Evolutionary conservation across 2,888 invertebrate genomes (phyloP), one percentile per base, ranked within the genome.

Genomic region (Sarcophaga variegata): DNA sequence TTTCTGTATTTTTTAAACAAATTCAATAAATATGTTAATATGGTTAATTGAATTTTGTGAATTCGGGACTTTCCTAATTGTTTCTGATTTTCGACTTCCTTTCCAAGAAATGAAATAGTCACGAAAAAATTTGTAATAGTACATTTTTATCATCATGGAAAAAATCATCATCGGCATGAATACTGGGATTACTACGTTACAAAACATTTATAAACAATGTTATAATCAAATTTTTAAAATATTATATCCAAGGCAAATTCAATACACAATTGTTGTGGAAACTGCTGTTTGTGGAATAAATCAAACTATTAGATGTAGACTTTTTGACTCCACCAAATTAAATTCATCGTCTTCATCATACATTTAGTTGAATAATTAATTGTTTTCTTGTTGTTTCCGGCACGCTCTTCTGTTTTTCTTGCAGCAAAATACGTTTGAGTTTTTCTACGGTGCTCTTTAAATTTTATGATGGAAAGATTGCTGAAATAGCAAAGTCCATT

Each of bases 401-500:
- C 8, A 37, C 37, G 10, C 8, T 37, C 8, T 37, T 37, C 10
- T 37, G 8, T 37, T 54, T 14, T 54, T 75, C 72, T 82, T 69
- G 25, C 80, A 92, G 93, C 62, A 95, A 95, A 91, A 95, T 96
- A 92, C 95, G 95, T 89, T 95, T 96, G 89, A 95, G 96, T 11
- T 97, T 97, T 91, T 96, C 97, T 0, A 96, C 96, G 91, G 95
- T 95, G 0, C 92, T 97, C 11, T 97, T 96, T 91, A 94, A 95
- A 20, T 94, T 95, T 86, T 97, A 97, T 91, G 97, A 97, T 92
- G 94, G 94, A 76, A 96, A 96, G 92, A 94, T 97, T 63, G 95
- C 96, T 1, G 95, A 96, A 66, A 92, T 97, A 76, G 95, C 96
- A 6, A 96, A 96, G 92, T 95, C 96, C 0, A 95, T 96, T 86